Conservation (phyloP, 2,888 invertebrate genomes). For the Phyllotreta cruciferae region DNA sequence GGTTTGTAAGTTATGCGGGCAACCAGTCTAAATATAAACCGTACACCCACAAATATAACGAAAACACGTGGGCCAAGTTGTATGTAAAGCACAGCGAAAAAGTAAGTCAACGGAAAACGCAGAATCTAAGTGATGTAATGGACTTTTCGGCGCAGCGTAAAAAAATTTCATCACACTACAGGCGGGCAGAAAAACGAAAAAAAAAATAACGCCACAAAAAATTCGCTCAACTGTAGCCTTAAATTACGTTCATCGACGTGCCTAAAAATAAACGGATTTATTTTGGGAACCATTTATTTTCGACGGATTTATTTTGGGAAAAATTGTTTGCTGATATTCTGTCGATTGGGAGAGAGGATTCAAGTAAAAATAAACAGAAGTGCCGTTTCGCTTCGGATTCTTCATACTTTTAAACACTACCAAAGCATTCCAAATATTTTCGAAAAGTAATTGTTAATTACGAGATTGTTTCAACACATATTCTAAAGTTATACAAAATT, state of each 20-base stretch:
- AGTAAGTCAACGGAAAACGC: slow-evolving; percentile 20
- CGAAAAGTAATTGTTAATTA: too few relatives aligned
- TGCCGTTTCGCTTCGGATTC: slow-evolving; percentile 18
- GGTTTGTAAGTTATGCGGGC: slow-evolving; percentile 15
- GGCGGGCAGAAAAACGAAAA: slow-evolving; percentile 19
- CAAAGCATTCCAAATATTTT: too few relatives aligned
- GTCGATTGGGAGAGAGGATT: slow-evolving; percentile 30
- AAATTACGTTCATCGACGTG: slow-evolving; percentile 41
- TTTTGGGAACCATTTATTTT: slow-evolving; percentile 44
- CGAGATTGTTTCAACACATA: too few relatives aligned
- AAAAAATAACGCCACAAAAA: slow-evolving; percentile 4
- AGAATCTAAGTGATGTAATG: slow-evolving; percentile 2
- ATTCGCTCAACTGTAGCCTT: slow-evolving; percentile 11
- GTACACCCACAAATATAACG: slow-evolving; percentile 22
- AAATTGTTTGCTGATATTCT: slow-evolving; percentile 36
- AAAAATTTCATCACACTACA: slow-evolving; percentile 2
- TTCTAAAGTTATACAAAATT: too few relatives aligned
- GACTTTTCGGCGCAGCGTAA: slow-evolving; percentile 5
- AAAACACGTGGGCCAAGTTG: slow-evolving; percentile 24
- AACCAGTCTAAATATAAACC: slow-evolving; percentile 6
- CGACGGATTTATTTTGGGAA: slow-evolving; percentile 39
- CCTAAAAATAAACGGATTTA: slow-evolving; percentile 47
- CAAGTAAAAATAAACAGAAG: slow-evolving; percentile 30
- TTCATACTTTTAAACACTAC: background rate
- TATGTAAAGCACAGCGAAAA: slow-evolving; percentile 12